These are phyloP conservation scores for Talpa occidentalis DNA, from an alignment of 2,113 vertebrate genomes.

Conservation along the genomic window DNA sequence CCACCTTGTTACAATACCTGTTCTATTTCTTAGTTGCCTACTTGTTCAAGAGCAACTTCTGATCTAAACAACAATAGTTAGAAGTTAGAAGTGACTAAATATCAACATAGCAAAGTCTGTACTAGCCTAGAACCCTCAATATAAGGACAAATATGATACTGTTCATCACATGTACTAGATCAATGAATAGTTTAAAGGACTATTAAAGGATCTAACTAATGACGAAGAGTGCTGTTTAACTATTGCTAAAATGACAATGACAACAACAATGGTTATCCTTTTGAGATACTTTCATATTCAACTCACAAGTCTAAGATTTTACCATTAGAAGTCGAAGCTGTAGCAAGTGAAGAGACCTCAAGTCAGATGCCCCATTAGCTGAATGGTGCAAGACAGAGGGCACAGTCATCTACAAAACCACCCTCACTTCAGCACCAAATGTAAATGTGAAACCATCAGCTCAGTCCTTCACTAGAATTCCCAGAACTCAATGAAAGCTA, in stretches of 20 bases:
- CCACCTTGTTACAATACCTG: background rate
- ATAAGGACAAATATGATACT: background rate
- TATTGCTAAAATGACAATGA: background rate
- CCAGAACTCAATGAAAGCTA: conserved; percentile 12
- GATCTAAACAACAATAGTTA: background rate
- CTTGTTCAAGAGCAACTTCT: background rate
- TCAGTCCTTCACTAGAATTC: background rate
- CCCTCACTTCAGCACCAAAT: background rate
- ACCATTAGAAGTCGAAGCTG: background rate
- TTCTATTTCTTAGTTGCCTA: background rate
- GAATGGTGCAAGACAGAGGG: background rate
- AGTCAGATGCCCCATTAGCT: background rate
- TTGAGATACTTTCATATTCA: background rate
- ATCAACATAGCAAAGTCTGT: background rate
- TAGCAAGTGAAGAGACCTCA: background rate
- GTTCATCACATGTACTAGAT: background rate
- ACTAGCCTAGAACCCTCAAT: background rate
- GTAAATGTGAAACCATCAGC: background rate
- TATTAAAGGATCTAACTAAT: background rate
- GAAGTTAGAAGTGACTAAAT: background rate
- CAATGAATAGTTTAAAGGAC: background rate
- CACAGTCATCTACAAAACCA: background rate
- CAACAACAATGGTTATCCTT: background rate
- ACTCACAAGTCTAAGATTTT: background rate
- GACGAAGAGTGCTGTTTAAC: background rate